Percentiles rank a stretch among this genome's conserved stretches.
These are phyloP conservation scores for Cantharis rustica DNA, from an alignment of 2,888 invertebrate genomes.

Conservation along the genomic window DNA sequence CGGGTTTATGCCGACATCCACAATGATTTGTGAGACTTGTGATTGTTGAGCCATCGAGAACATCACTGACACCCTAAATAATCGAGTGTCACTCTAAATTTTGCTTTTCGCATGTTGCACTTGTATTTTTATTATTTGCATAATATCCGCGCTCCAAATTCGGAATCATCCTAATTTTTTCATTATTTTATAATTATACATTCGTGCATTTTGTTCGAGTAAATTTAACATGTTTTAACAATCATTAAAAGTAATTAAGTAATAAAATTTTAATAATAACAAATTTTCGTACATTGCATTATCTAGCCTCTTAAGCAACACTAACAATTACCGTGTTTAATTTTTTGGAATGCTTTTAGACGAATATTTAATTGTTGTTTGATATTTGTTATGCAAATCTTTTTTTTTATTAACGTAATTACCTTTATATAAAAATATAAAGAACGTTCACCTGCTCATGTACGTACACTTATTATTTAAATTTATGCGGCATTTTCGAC, in stretches of 20 bases:
- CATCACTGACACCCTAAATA: constrained; percentile 45
- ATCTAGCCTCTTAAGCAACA: neutral
- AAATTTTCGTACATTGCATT: neutral
- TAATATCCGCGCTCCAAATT: neutral
- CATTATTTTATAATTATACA: neutral
- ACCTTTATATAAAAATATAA: neutral
- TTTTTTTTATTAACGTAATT: neutral
- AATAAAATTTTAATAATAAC: neutral
- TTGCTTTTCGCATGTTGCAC: constrained; percentile 42
- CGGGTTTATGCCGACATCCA: constrained; percentile 47
- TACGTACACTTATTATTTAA: neutral
- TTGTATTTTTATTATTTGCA: constrained; percentile 43
- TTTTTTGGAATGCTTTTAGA: neutral
- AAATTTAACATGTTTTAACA: constrained; percentile 2
- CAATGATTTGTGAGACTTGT: constrained; percentile 54
- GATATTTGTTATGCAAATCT: neutral
- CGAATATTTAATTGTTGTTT: neutral
- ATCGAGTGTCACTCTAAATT: constrained; percentile 46
- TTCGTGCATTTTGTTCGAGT: neutral
- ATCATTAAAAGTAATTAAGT: neutral
- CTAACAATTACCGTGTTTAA: neutral
- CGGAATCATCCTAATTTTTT: neutral
- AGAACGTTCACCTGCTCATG: neutral
- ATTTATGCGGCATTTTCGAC: neutral
- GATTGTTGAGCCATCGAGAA: constrained; percentile 40